phyloP scores from a whole-genome alignment of 2,113 vertebrate genomes.

The Prunella fulvescens region DNA sequence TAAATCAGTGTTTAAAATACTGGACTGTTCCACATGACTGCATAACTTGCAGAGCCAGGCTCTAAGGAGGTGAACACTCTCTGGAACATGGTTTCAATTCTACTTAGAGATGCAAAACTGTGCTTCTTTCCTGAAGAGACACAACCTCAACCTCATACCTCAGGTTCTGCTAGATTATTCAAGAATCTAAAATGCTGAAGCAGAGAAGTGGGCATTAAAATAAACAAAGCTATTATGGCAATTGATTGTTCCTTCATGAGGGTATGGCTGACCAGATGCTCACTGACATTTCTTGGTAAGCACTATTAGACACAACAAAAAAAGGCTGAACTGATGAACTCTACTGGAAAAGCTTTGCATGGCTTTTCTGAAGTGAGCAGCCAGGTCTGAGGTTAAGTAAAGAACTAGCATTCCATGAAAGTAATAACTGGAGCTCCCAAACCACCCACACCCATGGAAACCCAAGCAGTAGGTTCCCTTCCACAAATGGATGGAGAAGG shows the following conservation, averaged over 20 bases:
- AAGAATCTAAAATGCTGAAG: background rate
- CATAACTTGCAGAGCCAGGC: background rate
- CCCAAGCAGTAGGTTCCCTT: fast-evolving
- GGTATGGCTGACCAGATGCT: background rate
- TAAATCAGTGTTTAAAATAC: background rate
- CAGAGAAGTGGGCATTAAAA: background rate
- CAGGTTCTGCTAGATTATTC: background rate
- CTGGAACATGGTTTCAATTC: background rate
- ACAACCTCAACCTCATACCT: background rate
- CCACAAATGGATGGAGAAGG: background rate
- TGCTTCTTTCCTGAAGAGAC: background rate
- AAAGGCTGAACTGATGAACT: background rate
- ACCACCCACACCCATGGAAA: background rate
- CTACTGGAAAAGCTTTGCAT: background rate
- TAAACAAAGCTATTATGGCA: background rate
- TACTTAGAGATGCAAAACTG: background rate
- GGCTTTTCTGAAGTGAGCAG: background rate
- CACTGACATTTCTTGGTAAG: background rate
- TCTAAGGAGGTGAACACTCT: background rate
- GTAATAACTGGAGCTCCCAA: background rate
- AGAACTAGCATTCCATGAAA: background rate
- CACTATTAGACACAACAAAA: background rate
- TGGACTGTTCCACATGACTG: background rate
- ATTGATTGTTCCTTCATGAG: background rate
- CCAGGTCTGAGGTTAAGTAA: background rate